phyloP scores from a whole-genome alignment of 2,797 vertebrate genomes.

The Myiothlypis chrysogaster region DNA sequence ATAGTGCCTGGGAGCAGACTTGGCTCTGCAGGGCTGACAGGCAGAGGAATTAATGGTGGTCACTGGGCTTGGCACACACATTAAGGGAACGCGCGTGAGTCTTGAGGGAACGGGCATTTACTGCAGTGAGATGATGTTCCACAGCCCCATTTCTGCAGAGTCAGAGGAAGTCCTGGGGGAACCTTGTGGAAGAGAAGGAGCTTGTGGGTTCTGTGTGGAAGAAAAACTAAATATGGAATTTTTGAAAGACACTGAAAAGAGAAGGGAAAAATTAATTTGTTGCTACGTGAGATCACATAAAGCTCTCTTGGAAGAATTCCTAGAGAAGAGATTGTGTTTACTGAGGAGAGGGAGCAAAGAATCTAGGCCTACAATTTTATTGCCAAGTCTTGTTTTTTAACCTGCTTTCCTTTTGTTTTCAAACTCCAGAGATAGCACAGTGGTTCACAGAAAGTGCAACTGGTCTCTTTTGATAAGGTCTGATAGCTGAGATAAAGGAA shows the following conservation, averaged over 20 bases:
- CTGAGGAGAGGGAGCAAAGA: background rate
- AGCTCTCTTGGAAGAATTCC: slow-evolving; percentile 16
- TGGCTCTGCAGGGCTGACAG: slow-evolving; percentile 8
- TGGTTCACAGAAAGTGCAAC: background rate
- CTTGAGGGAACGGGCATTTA: background rate
- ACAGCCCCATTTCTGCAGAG: background rate
- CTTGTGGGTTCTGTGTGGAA: background rate
- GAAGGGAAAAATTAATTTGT: slow-evolving; percentile 22
- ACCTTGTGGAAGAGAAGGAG: background rate
- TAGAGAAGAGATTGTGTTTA: slow-evolving; percentile 24
- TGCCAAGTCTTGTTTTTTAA: background rate
- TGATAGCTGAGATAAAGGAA: slow-evolving; percentile 30
- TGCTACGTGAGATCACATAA: background rate
- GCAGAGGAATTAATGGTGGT: background rate
- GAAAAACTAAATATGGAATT: background rate
- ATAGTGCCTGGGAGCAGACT: background rate
- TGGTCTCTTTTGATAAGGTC: background rate
- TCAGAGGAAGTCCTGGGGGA: background rate
- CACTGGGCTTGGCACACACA: background rate
- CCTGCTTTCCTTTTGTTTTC: slow-evolving; percentile 15
- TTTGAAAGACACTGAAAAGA: background rate
- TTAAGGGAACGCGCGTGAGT: fast-evolving
- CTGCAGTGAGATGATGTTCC: background rate
- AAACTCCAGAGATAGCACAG: background rate
- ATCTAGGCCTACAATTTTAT: background rate